Evolutionary conservation across 2,113 vertebrate genomes (phyloP).

Genomic region (Chlorodrepanis virens): DNA sequence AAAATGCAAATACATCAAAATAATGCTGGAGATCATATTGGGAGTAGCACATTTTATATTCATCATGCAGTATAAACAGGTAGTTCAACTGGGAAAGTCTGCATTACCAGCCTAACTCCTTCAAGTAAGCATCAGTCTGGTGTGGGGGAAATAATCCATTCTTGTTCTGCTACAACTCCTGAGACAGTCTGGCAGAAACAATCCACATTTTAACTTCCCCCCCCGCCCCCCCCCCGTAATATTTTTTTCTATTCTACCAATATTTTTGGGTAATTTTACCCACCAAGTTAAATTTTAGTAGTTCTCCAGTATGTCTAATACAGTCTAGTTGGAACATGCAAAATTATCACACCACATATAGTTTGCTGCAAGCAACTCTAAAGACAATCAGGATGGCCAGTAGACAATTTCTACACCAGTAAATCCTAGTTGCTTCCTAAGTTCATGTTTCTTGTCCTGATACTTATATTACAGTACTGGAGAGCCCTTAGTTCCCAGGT

Average conservation of each 20-base stretch:
- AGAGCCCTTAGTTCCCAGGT: not conserved
- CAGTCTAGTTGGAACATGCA: not conserved
- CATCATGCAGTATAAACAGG: not conserved
- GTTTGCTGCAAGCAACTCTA: not conserved
- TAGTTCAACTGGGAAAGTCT: not conserved
- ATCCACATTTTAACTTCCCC: not conserved
- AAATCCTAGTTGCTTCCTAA: not conserved
- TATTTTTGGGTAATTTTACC: not conserved
- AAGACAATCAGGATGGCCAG: not conserved
- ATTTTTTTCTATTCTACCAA: not conserved
- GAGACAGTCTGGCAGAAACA: not conserved
- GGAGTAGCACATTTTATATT: not conserved
- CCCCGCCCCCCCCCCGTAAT: not conserved
- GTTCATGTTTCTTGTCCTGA: not conserved
- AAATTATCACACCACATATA: not conserved
- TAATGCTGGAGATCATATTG: not conserved
- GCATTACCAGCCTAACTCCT: not conserved
- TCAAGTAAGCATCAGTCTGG: not conserved
- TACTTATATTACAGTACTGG: not conserved
- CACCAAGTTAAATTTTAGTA: not conserved
- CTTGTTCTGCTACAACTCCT: not conserved
- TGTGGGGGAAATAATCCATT: not conserved
- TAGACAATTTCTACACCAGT: not conserved
- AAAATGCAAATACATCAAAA: not conserved
- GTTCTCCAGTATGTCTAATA: not conserved